These are phyloP conservation scores for Globicephala melas DNA, from an alignment of 2,113 vertebrate species.

Conservation along the genomic window DNA sequence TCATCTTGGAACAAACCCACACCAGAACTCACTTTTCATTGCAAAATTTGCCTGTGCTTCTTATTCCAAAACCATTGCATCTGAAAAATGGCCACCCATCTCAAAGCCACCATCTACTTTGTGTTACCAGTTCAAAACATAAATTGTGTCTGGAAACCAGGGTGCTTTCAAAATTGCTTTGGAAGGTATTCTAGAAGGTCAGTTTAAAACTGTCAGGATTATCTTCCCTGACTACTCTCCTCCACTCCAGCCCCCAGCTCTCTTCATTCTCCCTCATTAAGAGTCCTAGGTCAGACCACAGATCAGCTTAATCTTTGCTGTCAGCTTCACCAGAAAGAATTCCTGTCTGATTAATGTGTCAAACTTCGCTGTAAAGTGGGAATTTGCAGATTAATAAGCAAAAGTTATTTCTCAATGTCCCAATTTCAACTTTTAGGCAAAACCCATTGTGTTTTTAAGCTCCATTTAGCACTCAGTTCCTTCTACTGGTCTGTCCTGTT, in stretches of 20 bases:
- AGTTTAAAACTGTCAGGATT: background rate
- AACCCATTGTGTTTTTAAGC: background rate
- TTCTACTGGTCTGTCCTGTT: background rate
- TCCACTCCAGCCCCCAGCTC: background rate
- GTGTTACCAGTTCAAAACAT: background rate
- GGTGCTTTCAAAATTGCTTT: slow-evolving; percentile 3
- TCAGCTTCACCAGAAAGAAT: background rate
- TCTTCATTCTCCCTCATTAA: background rate
- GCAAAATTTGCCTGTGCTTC: background rate
- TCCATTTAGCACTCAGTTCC: background rate
- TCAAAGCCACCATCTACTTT: background rate
- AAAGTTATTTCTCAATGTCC: background rate
- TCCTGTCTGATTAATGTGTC: background rate
- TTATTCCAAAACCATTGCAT: slow-evolving; percentile 36
- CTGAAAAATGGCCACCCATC: background rate
- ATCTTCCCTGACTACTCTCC: background rate
- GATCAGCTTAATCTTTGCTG: background rate
- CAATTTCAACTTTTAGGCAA: background rate
- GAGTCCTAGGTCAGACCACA: background rate
- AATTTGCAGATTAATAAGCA: background rate
- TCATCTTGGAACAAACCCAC: slow-evolving; percentile 23
- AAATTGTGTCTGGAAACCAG: slow-evolving; percentile 1
- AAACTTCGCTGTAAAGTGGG: background rate
- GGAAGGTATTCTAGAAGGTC: background rate
- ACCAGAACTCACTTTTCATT: slow-evolving; percentile 21